Base-by-base conservation (phyloP, 1,140 invertebrate species). In the Trachelipus rathkii region DNA sequence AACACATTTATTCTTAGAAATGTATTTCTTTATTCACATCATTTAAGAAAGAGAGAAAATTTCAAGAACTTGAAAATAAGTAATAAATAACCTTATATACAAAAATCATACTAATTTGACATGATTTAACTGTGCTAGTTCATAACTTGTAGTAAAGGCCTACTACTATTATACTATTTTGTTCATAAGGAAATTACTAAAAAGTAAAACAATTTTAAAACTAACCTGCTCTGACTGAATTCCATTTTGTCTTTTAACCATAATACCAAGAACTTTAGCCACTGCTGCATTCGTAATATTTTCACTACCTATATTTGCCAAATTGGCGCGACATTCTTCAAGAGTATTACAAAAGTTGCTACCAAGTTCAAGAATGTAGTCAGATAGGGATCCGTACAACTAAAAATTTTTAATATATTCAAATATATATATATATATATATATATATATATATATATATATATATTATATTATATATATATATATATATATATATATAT, bases 281-380 rank as follows among this genome's bases (percentile, higher is more conserved):
- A 96, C 90, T 81, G 92, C 90, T 72, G 90, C 86, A n/a, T 95
- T 88, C 24, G 91, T 89, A 67, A 94, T 87, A 83, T 95, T 93
- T 90, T 83, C 94, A 45, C 75, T 73, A 5, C 86, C 86, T 77
- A 95, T 88, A 82, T 92, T 92, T 60, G 91, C 85, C 80, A 98
- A 87, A 80, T 92, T 90, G 81, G 89, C 90, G 81, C 94, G 90
- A 84, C 95, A 97, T 87, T 96, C 94, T 86, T 97, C 95, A 70
- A 95, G 87, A 60, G 89, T 92, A 72, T 88, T 87, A 74, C 94
- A 97, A 84, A 96, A 96, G 76, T 89, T 87, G 85, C 94, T 96
- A 53, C 95, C 94, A 82, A 95, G 89, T 86, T 98, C 95, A 84
- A 92, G 89, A 81, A 97, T 91, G 82, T 97, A 87, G 82, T 97